Base-by-base conservation (phyloP, 2,888 invertebrate species). In the Andrena chrysosceles region DNA sequence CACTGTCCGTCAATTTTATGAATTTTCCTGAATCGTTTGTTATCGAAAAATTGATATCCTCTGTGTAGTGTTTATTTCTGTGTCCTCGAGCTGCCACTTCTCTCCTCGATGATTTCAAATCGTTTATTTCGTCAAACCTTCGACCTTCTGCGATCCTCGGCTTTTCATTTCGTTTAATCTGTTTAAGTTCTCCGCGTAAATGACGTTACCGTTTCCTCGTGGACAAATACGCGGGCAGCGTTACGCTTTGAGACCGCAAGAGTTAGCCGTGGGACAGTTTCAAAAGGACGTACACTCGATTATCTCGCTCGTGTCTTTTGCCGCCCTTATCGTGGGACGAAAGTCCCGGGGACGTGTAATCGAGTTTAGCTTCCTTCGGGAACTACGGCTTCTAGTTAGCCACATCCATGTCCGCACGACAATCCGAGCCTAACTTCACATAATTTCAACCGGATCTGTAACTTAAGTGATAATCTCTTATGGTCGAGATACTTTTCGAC, bases 281-380 rank as follows among this genome's bases (percentile, higher is more conserved):
- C 94, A 94, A 10, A 95, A 94, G 56, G 62, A 62, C 29, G 59
- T 52, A 63, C 90, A 91, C 42, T 91, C 91, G 62, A 86, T 93
- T 83, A 81, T 77, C 73, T 66, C 35, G 33, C 29, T 54, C 56
- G 63, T 68, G 42, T 66, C 64, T 49, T 94, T 93, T 2, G 95
- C 94, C n/a, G 95, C 95, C 0, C 94, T 82, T 75, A 66, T 10
- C 33, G 26, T 52, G 1, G 96, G 6, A 23, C 63, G 74, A 66
- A 79, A 82, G 79, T 67, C 62, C 63, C 16, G 56, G 62, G 62
- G 48, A 42, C 75, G 42, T 63, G 64, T 85, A 86, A 87, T 87
- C 74, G 83, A 81, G 77, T 85, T 70, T 85, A 87, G 77, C 87
- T 87, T 81, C 77, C 79, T 81, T 81, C 54, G 23, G 35, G 29